A percentile compares a stretch with the other conserved stretches of the same genome.
These are phyloP conservation scores for Polypedilum pembai DNA, from an alignment of 1,140 invertebrate species.

Conservation along the genomic window DNA sequence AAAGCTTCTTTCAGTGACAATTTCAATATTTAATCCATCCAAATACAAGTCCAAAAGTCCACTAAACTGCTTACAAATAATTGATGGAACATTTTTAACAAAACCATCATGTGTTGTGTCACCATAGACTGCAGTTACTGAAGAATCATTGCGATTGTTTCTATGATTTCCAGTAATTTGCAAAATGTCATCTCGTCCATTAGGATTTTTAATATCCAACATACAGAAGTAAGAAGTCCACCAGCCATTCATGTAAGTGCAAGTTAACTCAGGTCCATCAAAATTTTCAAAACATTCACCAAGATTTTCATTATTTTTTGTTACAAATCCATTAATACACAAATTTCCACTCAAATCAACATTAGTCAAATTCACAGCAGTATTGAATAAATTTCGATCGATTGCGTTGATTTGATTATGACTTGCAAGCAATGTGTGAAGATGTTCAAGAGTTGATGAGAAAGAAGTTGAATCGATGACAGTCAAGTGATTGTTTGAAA, in stretches of 20 bases:
- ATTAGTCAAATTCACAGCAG: background rate
- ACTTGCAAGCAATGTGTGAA: background rate
- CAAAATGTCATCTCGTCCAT: conserved; percentile 9
- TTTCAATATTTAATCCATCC: background rate
- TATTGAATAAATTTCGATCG: background rate
- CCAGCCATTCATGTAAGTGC: background rate
- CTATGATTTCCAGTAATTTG: background rate
- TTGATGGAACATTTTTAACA: background rate
- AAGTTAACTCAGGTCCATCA: background rate
- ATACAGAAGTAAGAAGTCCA: background rate
- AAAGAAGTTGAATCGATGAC: background rate
- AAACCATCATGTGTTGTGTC: background rate
- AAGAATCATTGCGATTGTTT: background rate
- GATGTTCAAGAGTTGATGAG: background rate
- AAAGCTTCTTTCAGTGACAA: background rate
- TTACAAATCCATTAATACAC: background rate
- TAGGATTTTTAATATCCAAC: background rate
- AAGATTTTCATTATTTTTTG: background rate
- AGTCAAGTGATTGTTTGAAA: background rate
- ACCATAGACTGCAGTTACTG: background rate
- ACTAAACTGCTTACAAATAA: background rate
- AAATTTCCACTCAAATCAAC: background rate
- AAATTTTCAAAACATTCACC: background rate
- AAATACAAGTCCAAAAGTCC: background rate
- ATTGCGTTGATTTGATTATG: background rate